Percentiles rank a stretch among this genome's conserved stretches.
phyloP scores from a whole-genome alignment of 2,113 vertebrate species.

The Ia io region DNA sequence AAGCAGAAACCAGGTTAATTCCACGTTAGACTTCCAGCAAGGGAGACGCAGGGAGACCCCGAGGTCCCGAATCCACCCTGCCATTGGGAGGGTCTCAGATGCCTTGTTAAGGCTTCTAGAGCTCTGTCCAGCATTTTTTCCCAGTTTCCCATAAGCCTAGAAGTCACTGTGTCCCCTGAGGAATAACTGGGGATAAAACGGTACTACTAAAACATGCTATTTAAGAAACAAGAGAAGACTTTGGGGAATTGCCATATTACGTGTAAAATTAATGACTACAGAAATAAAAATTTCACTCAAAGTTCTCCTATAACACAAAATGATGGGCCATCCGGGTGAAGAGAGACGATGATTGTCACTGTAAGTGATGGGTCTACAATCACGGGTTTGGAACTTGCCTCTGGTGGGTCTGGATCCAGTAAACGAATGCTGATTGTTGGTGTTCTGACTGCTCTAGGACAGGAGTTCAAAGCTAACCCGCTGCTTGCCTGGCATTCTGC shows the following conservation, averaged over 20 bases:
- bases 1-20: not conserved
- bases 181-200: not conserved
- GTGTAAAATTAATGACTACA: constrained; percentile 32
- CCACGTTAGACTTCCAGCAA: not conserved
- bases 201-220: not conserved
- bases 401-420: not conserved
- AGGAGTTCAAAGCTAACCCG: not conserved
- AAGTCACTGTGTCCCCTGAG: not conserved
- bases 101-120: not conserved
- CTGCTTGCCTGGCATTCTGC: not conserved
- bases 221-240: not conserved
- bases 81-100: not conserved
- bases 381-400: not conserved
- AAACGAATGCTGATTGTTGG: not conserved
- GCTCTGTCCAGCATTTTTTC: not conserved
- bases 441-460: not conserved
- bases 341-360: not conserved
- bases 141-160: not conserved
- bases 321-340: not conserved
- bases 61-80: not conserved
- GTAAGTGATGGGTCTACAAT: not conserved
- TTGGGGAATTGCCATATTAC: constrained; percentile 2
- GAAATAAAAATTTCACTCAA: constrained; percentile 14
- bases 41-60: not conserved
- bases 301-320: constrained; percentile 9